Conservation (phyloP, 2,797 vertebrate species). For the Clamator glandarius region DNA sequence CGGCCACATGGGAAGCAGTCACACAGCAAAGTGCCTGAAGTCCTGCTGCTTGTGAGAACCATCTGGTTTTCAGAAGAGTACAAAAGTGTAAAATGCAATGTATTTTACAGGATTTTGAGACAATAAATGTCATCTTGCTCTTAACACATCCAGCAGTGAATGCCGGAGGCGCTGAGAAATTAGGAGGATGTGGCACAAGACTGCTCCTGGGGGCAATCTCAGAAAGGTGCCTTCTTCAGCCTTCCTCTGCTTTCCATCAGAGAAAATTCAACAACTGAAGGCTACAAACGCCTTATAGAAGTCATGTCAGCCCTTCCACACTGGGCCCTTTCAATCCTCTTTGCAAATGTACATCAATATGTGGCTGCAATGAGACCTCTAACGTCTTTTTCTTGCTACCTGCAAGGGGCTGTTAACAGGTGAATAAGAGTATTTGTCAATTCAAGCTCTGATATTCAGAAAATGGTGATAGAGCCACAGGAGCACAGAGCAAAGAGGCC, state of each 20-base stretch:
- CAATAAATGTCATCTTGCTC: neutral
- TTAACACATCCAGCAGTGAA: neutral
- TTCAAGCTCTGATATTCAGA: neutral
- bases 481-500: neutral
- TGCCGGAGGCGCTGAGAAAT: neutral
- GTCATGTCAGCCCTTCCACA: accelerated
- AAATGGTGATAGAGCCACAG: neutral
- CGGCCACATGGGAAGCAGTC: neutral
- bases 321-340: neutral
- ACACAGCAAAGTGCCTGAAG: neutral
- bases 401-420: neutral
- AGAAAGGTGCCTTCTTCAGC: neutral
- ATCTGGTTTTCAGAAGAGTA: neutral
- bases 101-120: neutral
- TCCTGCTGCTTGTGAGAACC: neutral
- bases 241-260: neutral
- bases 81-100: neutral
- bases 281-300: neutral
- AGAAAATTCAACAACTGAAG: accelerated
- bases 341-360: neutral
- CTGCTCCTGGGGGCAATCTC: neutral
- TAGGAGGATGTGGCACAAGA: neutral
- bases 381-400: neutral
- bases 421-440: neutral
- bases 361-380: neutral